These are phyloP conservation scores for Epiblema foenella DNA, from an alignment of 2,888 invertebrate genomes.

Conservation along the genomic window DNA sequence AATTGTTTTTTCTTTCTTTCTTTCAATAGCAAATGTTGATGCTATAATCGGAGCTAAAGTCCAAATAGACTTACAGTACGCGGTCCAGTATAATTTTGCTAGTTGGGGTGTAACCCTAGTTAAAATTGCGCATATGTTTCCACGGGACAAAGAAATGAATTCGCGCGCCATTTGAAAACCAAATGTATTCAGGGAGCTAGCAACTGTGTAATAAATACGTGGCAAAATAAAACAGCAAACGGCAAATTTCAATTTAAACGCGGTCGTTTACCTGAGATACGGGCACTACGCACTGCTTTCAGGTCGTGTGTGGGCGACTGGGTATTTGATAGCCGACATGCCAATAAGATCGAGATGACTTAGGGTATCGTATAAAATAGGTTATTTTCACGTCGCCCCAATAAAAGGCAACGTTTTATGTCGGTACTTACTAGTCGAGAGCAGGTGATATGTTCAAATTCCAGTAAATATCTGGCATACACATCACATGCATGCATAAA, in stretches of 20 bases:
- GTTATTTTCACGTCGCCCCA: neutral
- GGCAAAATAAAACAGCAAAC: conserved; percentile 32
- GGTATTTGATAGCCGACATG: neutral
- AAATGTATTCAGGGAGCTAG: conserved; percentile 31
- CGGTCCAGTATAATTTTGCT: too few relatives aligned
- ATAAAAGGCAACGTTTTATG: neutral
- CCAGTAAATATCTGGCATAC: too few relatives aligned
- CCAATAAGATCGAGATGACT: neutral
- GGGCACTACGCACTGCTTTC: neutral
- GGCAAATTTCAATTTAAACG: conserved; percentile 38
- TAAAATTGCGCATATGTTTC: conserved; percentile 19
- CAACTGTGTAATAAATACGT: conserved; percentile 33
- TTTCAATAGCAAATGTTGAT: too few relatives aligned
- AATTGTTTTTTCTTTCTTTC: too few relatives aligned
- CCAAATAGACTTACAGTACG: too few relatives aligned
- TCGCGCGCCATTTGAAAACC: conserved; percentile 33
- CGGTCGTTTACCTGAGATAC: conserved; percentile 40
- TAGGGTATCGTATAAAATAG: neutral
- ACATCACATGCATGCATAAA: too few relatives aligned
- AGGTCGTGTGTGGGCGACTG: neutral
- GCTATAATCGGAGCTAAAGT: too few relatives aligned
- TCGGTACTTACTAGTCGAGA: too few relatives aligned
- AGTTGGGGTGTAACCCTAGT: neutral
- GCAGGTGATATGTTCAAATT: too few relatives aligned
- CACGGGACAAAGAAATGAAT: conserved; percentile 16